Evolutionary conservation across 2,113 vertebrate species (phyloP), one percentile per base, ranked within the genome.

Genomic region (Coptodon bakossiorum): DNA sequence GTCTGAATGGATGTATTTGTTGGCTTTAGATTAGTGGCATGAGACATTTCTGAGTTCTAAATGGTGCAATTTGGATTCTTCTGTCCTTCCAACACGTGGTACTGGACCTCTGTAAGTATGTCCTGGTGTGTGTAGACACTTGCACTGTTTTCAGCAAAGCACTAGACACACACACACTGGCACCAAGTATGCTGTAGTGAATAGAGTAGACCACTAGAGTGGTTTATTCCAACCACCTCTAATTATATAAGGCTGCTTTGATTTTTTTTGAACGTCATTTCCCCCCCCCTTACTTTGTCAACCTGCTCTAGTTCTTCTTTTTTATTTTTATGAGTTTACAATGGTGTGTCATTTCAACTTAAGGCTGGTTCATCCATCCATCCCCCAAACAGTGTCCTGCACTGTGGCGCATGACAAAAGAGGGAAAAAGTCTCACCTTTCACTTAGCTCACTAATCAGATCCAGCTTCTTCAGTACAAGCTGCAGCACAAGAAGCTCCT

Each of bases 391-490:
- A 66, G 17, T 6, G 10, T 31, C 14, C 19, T 66, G 36, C 9
- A 34, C 36, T 5, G 40, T 79, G 16, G 9, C 12, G n/a, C 6
- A 0, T 48, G 4, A 78, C 6, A 53, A 9, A 7, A 27, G n/a
- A 13, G 12, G 3, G 36, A 4, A 14, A 27, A 68, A 0, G 24
- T 2, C 84, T 76, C 81, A 97, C 96, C 98, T 96, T 93, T 99
- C 98, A 85, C 94, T 96, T 40, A 99, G 97, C 92, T 99, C 99
- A 94, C 98, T 99, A 82, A 99, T 99, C 83, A 99, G 95, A 93
- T 99, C 98, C 85, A 99, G 94, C 81, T 99, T 99, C 95, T 98
- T 99, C 95, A 99, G 93, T 79, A 99, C 97, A 81, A 99, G 96
- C 92, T 98, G 98, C 90, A 99, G 96, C 0, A 97, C 97, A 88